Evolutionary conservation across 2,797 vertebrate species (phyloP).

Genomic region (Limnodromus scolopaceus): DNA sequence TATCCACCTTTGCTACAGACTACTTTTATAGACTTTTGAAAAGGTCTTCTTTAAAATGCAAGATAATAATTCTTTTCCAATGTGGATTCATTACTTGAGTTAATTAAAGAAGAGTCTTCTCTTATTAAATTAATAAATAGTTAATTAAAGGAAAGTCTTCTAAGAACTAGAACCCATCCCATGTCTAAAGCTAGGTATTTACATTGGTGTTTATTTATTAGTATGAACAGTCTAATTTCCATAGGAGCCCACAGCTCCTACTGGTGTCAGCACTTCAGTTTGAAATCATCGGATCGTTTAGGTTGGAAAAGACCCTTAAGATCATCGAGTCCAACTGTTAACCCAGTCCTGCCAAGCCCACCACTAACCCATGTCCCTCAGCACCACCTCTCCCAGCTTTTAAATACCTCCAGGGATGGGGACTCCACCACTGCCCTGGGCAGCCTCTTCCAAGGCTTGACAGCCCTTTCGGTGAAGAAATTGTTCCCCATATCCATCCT

Average conservation of each 20-base stretch:
- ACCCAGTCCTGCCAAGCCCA: background rate
- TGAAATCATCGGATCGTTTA: background rate
- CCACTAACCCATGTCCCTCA: background rate
- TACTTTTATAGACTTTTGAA: background rate
- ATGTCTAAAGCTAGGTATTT: background rate
- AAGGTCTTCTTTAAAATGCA: background rate
- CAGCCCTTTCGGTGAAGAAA: background rate
- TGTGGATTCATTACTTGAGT: background rate
- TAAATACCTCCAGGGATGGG: background rate
- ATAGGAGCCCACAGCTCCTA: fast-evolving
- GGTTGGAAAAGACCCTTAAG: background rate
- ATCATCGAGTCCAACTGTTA: background rate
- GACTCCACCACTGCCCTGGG: background rate
- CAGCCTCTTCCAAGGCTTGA: background rate
- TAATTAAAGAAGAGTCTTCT: background rate
- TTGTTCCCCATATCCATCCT: background rate
- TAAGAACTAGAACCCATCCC: background rate
- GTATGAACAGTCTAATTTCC: background rate
- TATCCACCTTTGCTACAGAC: background rate
- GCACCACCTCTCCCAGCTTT: background rate
- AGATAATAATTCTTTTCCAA: background rate
- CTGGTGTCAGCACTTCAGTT: background rate
- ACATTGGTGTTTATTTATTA: background rate
- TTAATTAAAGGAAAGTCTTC: background rate
- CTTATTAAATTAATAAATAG: too few relatives aligned